Percentiles rank a stretch among this genome's conserved stretches.
phyloP scores from a whole-genome alignment of 1,140 invertebrate species.

The Apis cerana region DNA sequence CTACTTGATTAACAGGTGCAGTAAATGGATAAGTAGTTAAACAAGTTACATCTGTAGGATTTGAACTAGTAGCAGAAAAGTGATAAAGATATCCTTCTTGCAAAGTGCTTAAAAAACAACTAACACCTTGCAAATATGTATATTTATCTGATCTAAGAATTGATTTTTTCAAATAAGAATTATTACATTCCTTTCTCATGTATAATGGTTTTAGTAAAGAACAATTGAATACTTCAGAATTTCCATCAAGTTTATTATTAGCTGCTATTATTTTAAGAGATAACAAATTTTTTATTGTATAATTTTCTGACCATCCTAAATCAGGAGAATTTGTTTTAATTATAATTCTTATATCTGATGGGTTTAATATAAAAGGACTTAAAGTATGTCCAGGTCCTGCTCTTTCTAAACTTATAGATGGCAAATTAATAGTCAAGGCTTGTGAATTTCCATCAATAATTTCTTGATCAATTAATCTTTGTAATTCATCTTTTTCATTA shows the following conservation, averaged over 20 bases:
- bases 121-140: constrained; percentile 75
- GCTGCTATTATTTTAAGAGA: constrained; percentile 70
- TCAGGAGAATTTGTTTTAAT: constrained; percentile 78
- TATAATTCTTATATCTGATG: constrained; percentile 72
- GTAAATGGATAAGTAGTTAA: constrained; percentile 86
- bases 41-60: constrained; percentile 68
- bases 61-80: constrained; percentile 73
- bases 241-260: constrained; percentile 59
- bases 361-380: constrained; percentile 74
- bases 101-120: constrained; percentile 81
- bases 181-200: constrained; percentile 69
- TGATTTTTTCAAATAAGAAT: constrained; percentile 72
- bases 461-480: constrained; percentile 68
- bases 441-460: constrained; percentile 65
- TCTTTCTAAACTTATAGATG: constrained; percentile 73
- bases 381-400: constrained; percentile 69
- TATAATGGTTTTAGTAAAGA: constrained; percentile 77
- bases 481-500: constrained; percentile 71
- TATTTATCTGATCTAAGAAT: constrained; percentile 76
- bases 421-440: constrained; percentile 69
- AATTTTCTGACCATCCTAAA: constrained; percentile 79
- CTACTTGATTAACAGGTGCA: constrained; percentile 85
- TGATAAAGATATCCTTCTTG: constrained; percentile 84
- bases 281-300: constrained; percentile 72
- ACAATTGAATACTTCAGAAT: constrained; percentile 74